Conservation (phyloP, 2,888 invertebrate species). For the Megaustenia siamemsis region DNA sequence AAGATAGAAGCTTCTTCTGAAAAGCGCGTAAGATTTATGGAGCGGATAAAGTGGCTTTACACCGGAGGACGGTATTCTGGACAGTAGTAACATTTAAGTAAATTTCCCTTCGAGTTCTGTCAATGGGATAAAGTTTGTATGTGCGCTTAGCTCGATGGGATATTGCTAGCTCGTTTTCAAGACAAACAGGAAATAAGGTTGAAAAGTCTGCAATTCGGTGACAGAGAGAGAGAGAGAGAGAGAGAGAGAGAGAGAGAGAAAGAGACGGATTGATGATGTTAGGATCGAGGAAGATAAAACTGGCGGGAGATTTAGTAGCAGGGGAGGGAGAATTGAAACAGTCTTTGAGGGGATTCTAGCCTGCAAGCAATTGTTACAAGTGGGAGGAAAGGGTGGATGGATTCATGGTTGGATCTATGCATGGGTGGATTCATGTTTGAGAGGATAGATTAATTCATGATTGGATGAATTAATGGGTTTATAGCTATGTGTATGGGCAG, state of each 20-base stretch:
- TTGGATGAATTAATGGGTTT: no score
- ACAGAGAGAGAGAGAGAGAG: neutral
- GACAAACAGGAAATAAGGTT: neutral
- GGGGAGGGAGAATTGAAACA: no score
- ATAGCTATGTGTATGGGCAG: no score
- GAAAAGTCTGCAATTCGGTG: neutral
- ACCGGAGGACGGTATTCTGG: neutral
- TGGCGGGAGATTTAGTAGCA: no score
- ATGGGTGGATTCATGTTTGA: no score
- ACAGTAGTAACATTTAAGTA: neutral
- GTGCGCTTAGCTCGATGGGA: neutral
- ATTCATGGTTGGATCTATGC: no score
- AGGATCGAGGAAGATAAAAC: neutral
- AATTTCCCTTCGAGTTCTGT: neutral
- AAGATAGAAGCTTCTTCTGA: no score
- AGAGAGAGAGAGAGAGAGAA: neutral
- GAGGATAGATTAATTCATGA: no score
- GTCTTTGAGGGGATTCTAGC: no score
- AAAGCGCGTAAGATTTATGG: neutral
- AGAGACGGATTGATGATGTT: neutral
- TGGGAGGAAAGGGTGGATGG: no score
- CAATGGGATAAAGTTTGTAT: neutral
- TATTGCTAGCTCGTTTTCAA: neutral
- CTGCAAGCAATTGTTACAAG: no score
- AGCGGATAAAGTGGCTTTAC: neutral